These are phyloP conservation scores for Atethmia centrago DNA, from an alignment of 2,888 invertebrate species.

Conservation along the genomic window DNA sequence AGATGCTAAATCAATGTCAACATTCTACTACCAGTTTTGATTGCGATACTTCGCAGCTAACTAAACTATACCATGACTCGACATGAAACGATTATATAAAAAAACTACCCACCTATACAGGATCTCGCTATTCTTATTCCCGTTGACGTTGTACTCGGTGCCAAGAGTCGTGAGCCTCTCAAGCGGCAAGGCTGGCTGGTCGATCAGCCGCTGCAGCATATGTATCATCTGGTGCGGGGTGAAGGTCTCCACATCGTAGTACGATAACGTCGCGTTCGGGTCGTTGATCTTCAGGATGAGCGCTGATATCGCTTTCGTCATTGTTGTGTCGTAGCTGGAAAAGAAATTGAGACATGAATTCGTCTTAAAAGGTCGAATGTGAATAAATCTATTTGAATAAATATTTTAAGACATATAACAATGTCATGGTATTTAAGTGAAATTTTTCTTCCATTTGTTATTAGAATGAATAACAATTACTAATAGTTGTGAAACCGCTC, in stretches of 20 bases:
- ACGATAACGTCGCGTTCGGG: conserved; percentile 82
- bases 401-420: not conserved
- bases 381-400: not conserved
- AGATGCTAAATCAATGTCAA: not conserved
- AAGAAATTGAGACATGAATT: not conserved
- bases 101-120: conserved; percentile 76
- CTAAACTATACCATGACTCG: not conserved
- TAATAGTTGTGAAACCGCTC: not conserved
- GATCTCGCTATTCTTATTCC: conserved; percentile 94
- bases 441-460: not conserved
- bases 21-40: not conserved
- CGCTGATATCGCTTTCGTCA: conserved; percentile 91
- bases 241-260: conserved; percentile 89
- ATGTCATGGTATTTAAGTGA: not conserved
- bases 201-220: conserved; percentile 92
- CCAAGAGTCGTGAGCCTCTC: conserved; percentile 84
- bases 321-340: conserved; percentile 91
- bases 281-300: conserved; percentile 87
- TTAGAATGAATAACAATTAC: not conserved
- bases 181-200: conserved; percentile 87
- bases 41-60: too few species aligned
- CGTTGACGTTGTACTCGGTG: conserved; percentile 91
- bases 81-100: not conserved
- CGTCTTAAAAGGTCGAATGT: not conserved
- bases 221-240: conserved; percentile 92